Percentiles rank a stretch among this genome's conserved stretches.
Evolutionary conservation across 2,888 invertebrate species (phyloP).

Genomic region (Stenoptilia bipunctidactyla): DNA sequence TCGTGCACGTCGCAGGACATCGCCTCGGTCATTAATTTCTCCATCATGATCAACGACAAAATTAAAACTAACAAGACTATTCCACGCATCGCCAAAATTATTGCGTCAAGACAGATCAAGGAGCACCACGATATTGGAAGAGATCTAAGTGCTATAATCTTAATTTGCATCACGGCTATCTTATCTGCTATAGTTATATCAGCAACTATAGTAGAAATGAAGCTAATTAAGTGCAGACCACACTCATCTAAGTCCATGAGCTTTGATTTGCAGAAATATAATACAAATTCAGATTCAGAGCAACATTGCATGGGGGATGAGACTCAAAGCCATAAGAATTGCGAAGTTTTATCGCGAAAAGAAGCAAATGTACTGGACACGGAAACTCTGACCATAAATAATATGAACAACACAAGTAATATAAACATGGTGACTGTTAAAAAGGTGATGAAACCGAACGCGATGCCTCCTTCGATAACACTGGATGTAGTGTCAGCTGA

Average conservation of each 20-base stretch:
- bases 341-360: slow-evolving; percentile 14
- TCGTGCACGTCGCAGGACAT: slow-evolving; percentile 53
- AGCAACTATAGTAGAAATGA: slow-evolving; percentile 58
- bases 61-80: slow-evolving; percentile 40
- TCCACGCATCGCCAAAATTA: slow-evolving; percentile 38
- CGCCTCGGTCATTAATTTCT: slow-evolving; percentile 54
- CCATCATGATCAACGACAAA: slow-evolving; percentile 53
- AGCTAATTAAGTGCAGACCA: slow-evolving; percentile 32
- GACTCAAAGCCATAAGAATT: slow-evolving; percentile 20
- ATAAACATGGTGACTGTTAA: slow-evolving; percentile 38
- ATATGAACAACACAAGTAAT: slow-evolving; percentile 28
- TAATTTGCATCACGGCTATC: slow-evolving; percentile 33
- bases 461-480: slow-evolving; percentile 43
- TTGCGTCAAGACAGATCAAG: slow-evolving; percentile 32
- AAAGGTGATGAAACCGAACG: slow-evolving; percentile 27
- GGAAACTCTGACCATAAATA: slow-evolving; percentile 24
- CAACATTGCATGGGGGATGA: slow-evolving; percentile 19
- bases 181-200: slow-evolving; percentile 34
- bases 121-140: slow-evolving; percentile 28
- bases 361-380: slow-evolving; percentile 19
- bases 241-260: slow-evolving; percentile 35
- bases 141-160: slow-evolving; percentile 36
- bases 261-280: slow-evolving; percentile 46
- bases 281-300: slow-evolving; percentile 19
- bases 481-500: slow-evolving; percentile 48